Conservation (phyloP, 2,888 invertebrate genomes). For the Chironomus riparius region DNA sequence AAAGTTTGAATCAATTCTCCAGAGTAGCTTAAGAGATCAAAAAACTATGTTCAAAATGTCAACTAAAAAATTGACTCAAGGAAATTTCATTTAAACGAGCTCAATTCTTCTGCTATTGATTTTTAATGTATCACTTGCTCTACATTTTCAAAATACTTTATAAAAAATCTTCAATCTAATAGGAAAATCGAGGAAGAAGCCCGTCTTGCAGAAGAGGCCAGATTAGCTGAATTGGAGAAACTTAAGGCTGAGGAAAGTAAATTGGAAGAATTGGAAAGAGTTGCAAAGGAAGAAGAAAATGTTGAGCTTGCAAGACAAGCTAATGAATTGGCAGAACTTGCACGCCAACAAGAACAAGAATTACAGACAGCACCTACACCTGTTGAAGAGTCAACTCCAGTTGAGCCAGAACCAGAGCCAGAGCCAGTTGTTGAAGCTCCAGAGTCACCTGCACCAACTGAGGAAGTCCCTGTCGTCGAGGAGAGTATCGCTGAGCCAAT, state of each 20-base stretch:
- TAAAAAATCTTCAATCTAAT: background rate
- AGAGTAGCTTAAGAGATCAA: no score
- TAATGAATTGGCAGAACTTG: slow-evolving; percentile 58
- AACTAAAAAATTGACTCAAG: no score
- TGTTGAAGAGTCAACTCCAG: slow-evolving; percentile 35
- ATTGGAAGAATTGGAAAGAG: slow-evolving; percentile 41
- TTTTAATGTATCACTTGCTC: background rate
- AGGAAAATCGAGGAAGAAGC: slow-evolving; percentile 32
- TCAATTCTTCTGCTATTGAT: background rate
- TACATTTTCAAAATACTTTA: background rate
- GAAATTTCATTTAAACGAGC: no score
- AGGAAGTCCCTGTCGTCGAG: slow-evolving; percentile 43
- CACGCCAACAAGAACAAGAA: slow-evolving; percentile 53
- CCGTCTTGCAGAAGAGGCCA: slow-evolving; percentile 44
- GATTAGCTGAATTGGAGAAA: slow-evolving; percentile 46
- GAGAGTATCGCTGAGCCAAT: slow-evolving; percentile 30
- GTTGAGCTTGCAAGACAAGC: slow-evolving; percentile 62
- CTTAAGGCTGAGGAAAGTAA: slow-evolving; percentile 39
- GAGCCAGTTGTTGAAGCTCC: slow-evolving; percentile 28
- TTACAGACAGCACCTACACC: slow-evolving; percentile 45
- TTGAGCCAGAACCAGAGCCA: slow-evolving; percentile 35
- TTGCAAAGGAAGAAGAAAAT: slow-evolving; percentile 55
- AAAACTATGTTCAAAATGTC: no score
- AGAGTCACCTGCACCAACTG: slow-evolving; percentile 38
- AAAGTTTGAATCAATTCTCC: no score